Conservation (phyloP, 2,797 vertebrate species). For the Clarias pachynema region DNA sequence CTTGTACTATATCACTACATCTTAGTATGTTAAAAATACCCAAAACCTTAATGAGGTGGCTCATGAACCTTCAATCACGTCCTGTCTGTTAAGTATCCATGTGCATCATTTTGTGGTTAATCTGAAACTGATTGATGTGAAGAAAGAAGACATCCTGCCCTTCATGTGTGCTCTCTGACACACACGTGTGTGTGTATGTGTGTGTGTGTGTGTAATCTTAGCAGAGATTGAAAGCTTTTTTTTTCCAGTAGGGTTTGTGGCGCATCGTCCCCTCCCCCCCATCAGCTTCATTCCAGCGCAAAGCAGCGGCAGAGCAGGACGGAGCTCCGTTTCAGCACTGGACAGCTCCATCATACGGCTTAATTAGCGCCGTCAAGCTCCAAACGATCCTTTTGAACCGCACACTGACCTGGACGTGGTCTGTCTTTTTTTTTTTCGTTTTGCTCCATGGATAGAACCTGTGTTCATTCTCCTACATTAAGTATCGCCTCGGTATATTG, state of each 20-base stretch:
- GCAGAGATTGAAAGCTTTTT: conserved; percentile 23
- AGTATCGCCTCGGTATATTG: background rate
- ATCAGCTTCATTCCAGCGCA: conserved; percentile 54
- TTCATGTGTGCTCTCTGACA: background rate
- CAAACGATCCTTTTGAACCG: background rate
- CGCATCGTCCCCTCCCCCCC: conserved; percentile 49
- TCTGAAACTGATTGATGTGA: background rate
- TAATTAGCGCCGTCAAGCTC: background rate
- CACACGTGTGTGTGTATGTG: background rate
- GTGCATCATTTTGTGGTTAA: background rate
- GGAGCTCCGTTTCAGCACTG: conserved; percentile 78
- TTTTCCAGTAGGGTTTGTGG: conserved; percentile 35
- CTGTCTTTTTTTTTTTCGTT: background rate
- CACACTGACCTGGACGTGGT: conserved; percentile 4
- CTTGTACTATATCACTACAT: background rate
- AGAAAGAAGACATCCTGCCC: background rate
- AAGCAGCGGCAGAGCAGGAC: conserved; percentile 63
- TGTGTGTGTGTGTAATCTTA: conserved; percentile 9
- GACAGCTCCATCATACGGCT: conserved; percentile 71
- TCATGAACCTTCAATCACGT: background rate
- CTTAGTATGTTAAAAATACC: background rate
- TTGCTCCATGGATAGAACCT: background rate
- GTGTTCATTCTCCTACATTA: background rate
- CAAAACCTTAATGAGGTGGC: background rate
- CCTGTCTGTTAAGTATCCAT: background rate